These are phyloP conservation scores for Dasypus novemcinctus DNA, from an alignment of 2,113 vertebrate genomes.

Conservation along the genomic window DNA sequence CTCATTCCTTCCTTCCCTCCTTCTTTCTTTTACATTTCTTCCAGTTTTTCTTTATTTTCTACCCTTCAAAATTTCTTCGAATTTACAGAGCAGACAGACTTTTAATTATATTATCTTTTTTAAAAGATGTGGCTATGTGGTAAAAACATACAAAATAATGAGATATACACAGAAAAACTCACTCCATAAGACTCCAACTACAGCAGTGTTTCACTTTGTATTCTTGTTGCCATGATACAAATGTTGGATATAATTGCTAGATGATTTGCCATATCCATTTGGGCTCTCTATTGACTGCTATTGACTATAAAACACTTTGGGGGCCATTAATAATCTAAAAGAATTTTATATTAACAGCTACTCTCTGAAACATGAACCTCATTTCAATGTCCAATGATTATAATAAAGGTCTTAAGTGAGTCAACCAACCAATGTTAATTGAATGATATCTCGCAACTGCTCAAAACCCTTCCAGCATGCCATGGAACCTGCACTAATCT, in stretches of 20 bases:
- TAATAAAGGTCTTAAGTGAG: not conserved
- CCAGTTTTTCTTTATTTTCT: not conserved
- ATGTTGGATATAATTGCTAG: not conserved
- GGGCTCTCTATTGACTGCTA: not conserved
- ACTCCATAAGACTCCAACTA: not conserved
- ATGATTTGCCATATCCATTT: not conserved
- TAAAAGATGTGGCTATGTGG: not conserved
- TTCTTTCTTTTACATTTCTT: not conserved
- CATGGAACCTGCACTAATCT: not conserved
- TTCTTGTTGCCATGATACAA: constrained; percentile 11
- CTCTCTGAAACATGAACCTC: not conserved
- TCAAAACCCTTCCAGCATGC: not conserved
- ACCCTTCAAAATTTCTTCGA: not conserved
- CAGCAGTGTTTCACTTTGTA: constrained; percentile 40
- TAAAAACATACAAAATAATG: not conserved
- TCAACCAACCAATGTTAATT: not conserved
- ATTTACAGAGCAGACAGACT: not conserved
- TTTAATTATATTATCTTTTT: not conserved
- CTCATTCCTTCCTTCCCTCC: not conserved
- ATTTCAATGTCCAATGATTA: not conserved
- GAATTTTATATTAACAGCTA: constrained; percentile 3
- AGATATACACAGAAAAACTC: not conserved
- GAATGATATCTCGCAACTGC: not conserved
- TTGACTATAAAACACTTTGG: not conserved
- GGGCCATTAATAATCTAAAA: not conserved